Evolutionary conservation across 35 echinoderm and acorn worm genomes (phyloP).

Genomic region (Apostichopus japonicus): DNA sequence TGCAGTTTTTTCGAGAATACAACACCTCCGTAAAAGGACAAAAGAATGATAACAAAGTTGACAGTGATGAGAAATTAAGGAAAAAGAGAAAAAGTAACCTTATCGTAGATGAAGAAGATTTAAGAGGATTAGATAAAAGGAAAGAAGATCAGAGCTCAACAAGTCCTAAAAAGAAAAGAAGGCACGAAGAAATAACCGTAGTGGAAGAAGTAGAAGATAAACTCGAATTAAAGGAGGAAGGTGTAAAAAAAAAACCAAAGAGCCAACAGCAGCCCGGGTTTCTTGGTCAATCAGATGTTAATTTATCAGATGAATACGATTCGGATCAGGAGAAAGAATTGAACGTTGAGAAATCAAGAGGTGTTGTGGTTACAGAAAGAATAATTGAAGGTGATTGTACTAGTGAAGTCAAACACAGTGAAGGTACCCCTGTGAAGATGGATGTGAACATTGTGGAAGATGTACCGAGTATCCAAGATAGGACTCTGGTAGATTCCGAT

Average conservation of each 20-base stretch:
- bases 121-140: constrained; percentile 13
- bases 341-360: not conserved
- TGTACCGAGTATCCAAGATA: no score
- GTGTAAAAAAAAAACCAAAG: not conserved
- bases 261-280: not conserved
- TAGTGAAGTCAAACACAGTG: not conserved
- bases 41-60: not conserved
- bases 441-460: no score
- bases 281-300: constrained; percentile 21
- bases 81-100: not conserved
- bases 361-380: not conserved
- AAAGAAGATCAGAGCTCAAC: constrained; percentile 7
- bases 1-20: constrained; percentile 13
- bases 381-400: not conserved
- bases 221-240: not conserved
- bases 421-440: no score
- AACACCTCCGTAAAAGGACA: not conserved
- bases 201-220: not conserved
- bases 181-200: not conserved
- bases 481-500: not conserved
- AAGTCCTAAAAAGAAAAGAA: not conserved
- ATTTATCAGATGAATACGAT: constrained; percentile 53
- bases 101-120: constrained; percentile 13
- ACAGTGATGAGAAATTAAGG: not conserved
- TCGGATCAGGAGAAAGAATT: constrained; percentile 26